Percentiles rank a stretch among this genome's conserved stretches.
These are phyloP conservation scores for Drosophila pseudoananassae DNA, from an alignment of 1,140 invertebrate species.

Conservation along the genomic window DNA sequence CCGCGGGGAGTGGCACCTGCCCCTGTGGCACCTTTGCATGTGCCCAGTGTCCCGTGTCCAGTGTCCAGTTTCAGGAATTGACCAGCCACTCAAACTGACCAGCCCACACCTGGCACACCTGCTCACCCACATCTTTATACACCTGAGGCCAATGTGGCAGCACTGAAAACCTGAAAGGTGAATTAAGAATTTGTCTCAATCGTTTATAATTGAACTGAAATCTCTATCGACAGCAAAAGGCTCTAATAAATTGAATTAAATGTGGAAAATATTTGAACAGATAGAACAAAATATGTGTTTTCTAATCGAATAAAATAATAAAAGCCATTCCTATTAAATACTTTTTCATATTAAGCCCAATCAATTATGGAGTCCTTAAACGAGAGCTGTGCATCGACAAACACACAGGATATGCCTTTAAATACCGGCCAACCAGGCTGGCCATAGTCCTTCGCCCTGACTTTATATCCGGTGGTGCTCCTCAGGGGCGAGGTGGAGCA, in stretches of 20 bases:
- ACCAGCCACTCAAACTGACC: constrained; percentile 44
- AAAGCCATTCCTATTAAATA: background rate
- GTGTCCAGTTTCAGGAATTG: constrained; percentile 50
- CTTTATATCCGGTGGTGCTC: constrained; percentile 68
- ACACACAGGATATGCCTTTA: constrained; percentile 48
- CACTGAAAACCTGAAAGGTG: background rate
- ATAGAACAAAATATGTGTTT: background rate
- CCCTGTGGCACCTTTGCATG: constrained; percentile 31
- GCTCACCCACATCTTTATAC: constrained; percentile 2
- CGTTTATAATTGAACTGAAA: background rate
- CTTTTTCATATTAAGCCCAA: background rate
- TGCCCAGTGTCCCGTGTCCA: background rate
- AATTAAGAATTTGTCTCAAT: background rate
- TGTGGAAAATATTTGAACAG: background rate
- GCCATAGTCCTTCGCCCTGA: constrained; percentile 59
- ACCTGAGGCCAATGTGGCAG: constrained; percentile 17
- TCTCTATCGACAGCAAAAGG: background rate
- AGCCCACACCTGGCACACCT: constrained; percentile 12
- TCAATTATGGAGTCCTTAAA: background rate
- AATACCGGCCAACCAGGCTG: constrained; percentile 65
- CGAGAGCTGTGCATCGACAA: background rate
- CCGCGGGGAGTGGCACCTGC: constrained; percentile 39
- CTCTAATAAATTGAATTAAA: background rate
- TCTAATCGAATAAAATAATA: background rate
- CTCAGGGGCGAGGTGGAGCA: constrained; percentile 3